Base-by-base conservation (phyloP, 2,888 invertebrate genomes). In the Agrochola circellaris region DNA sequence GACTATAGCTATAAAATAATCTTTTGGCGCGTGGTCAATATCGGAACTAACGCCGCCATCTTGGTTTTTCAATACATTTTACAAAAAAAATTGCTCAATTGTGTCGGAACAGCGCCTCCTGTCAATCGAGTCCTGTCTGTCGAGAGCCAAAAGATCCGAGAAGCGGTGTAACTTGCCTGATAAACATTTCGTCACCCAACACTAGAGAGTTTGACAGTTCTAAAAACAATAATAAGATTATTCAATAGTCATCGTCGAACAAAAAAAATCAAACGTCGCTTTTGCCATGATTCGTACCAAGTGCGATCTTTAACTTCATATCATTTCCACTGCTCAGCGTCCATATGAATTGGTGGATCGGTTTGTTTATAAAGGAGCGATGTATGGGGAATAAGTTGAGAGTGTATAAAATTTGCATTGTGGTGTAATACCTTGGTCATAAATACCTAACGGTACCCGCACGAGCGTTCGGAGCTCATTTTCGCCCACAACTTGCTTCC, bases 381-480 rank as follows among this genome's bases (percentile, higher is more conserved):
- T 83, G 87, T 75, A 83, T 77, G 73, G 56, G 20, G 71, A 81
- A 82, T 79, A 72, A 73, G 42, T 70, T 66, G 68, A 67, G 58
- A 78, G 66, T 51, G 58, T 73, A 81, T 81, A 34, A 64, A 65
- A 83, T 79, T 81, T 75, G 81, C 72, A 69, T 78, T 77, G 73
- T 83, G 74, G 70, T 78, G 81, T 81, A 83, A 79, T 84, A 79
- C 79, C 56, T 42, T 26, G 78, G 72, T 75, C 71, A 82, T 89
- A 89, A 87, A 88, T 89, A 87, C 84, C 86, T 88, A 90, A 90
- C 89, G 90, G 90, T 86, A 85, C 34, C 11, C 60, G 66, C 60
- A 70, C 74, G 83, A 78, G 74, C 76, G 81, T 71, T 84, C 71
- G 82, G 70, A 86, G 80, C 60, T 80, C 76, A 82, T 77, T 75